Percentiles rank a stretch among this genome's conserved stretches.
These are phyloP conservation scores for Monopis laevigella DNA, from an alignment of 2,888 invertebrate genomes.

Conservation along the genomic window DNA sequence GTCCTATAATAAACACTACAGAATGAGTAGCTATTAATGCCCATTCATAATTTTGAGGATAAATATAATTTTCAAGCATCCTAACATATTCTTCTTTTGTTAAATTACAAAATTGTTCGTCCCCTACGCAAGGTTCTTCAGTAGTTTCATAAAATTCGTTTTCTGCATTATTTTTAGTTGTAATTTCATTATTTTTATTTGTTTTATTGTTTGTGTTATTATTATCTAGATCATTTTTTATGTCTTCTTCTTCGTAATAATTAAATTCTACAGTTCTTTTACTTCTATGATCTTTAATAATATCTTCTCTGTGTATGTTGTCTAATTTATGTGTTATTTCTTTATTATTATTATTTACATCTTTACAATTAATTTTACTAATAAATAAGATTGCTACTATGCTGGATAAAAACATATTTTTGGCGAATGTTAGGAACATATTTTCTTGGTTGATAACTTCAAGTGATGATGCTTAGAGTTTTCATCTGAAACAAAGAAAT, in stretches of 20 bases:
- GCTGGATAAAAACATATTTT: too few species aligned
- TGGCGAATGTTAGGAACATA: too few species aligned
- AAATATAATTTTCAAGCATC: slow-evolving; percentile 71
- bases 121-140: slow-evolving; percentile 39
- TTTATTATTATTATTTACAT: too few species aligned
- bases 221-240: background rate
- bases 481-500: too few species aligned
- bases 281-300: too few species aligned
- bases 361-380: too few species aligned
- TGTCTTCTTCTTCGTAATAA: background rate
- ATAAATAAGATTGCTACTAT: too few species aligned
- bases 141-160: background rate
- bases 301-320: too few species aligned
- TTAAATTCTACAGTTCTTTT: background rate
- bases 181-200: background rate
- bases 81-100: slow-evolving; percentile 68
- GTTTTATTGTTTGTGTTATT: background rate
- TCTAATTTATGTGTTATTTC: too few species aligned
- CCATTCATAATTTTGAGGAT: slow-evolving; percentile 80
- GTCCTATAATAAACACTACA: slow-evolving; percentile 80
- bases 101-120: slow-evolving; percentile 50
- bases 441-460: too few species aligned
- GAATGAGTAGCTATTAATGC: slow-evolving; percentile 77
- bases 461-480: too few species aligned
- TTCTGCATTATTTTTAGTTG: background rate